These are phyloP conservation scores for Euproctis similis DNA, from an alignment of 2,888 invertebrate genomes.

Conservation along the genomic window DNA sequence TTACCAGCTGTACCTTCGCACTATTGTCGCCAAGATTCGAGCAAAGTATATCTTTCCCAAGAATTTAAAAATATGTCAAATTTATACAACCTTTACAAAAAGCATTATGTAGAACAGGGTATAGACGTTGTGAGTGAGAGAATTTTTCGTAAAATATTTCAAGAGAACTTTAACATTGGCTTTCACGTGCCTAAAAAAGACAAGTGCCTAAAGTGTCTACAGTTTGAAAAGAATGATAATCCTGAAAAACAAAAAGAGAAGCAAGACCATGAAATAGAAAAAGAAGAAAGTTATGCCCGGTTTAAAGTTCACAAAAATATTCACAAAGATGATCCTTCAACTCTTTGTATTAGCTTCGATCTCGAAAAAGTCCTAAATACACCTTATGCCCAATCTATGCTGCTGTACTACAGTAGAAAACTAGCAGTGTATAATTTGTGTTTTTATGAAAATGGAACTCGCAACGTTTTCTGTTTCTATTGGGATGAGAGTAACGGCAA, in stretches of 20 bases:
- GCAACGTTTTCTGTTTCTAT: conserved; percentile 4
- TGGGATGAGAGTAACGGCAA: conserved; percentile 6
- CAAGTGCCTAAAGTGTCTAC: conserved; percentile 5
- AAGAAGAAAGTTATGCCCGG: conserved; percentile 4
- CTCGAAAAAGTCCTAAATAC: conserved; percentile 2
- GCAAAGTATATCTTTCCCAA: conserved; percentile 5
- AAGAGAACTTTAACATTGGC: conserved; percentile 4
- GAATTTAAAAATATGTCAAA: conserved; percentile 1
- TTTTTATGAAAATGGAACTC: conserved; percentile 2
- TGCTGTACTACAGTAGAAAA: conserved; percentile 1
- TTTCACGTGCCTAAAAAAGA: conserved; percentile 7
- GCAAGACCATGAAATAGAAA: conserved; percentile 5
- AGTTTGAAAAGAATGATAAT: conserved; percentile 3
- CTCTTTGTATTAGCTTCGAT: conserved; percentile 4
- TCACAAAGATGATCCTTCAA: conserved; percentile 3
- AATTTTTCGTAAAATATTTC: conserved; percentile 3
- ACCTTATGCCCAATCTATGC: background rate
- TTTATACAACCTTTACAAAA: conserved; percentile 1
- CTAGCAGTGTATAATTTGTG: conserved; percentile 3
- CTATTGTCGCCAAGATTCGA: conserved; percentile 8
- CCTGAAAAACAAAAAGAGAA: conserved; percentile 2
- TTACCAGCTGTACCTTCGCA: conserved; percentile 6
- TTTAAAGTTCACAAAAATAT: conserved; percentile 6
- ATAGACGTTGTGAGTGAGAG: conserved; percentile 1
- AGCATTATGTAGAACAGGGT: background rate